Conservation (phyloP, 2,888 invertebrate genomes). For the Volucella zonaria region DNA sequence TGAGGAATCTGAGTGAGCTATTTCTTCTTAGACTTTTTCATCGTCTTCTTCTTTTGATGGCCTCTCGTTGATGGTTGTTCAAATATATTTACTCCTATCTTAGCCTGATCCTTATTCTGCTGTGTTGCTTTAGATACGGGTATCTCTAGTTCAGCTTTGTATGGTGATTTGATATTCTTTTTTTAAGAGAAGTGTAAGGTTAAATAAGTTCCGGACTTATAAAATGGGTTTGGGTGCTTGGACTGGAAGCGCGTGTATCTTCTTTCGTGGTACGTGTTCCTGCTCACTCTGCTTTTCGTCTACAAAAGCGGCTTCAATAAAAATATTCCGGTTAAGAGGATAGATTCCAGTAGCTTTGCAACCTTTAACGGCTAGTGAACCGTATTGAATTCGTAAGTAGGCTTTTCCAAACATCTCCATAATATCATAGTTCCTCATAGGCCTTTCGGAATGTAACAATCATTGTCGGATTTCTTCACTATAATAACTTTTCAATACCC, state of each 20-base stretch:
- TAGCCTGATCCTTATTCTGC: slow-evolving; percentile 13
- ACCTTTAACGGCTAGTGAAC: slow-evolving; percentile 32
- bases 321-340: slow-evolving; percentile 30
- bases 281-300: slow-evolving; percentile 19
- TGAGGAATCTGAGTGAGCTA: too few species aligned
- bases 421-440: slow-evolving; percentile 34
- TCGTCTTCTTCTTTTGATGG: slow-evolving; percentile 5
- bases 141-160: slow-evolving; percentile 28
- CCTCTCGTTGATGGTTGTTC: neutral
- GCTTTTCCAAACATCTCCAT: slow-evolving; percentile 32
- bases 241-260: slow-evolving; percentile 16
- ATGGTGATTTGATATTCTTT: slow-evolving; percentile 26
- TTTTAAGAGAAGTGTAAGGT: slow-evolving; percentile 17
- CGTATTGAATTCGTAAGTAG: slow-evolving; percentile 33
- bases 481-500: slow-evolving; percentile 9
- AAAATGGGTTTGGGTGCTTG: slow-evolving; percentile 16
- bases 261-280: slow-evolving; percentile 18
- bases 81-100: slow-evolving; percentile 10
- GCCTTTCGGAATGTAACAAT: slow-evolving; percentile 19
- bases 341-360: slow-evolving; percentile 39
- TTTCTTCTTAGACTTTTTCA: neutral
- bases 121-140: slow-evolving; percentile 25
- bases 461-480: slow-evolving; percentile 14
- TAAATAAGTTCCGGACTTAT: slow-evolving; percentile 12
- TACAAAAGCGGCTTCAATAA: slow-evolving; percentile 22